Percentiles rank a stretch among this genome's conserved stretches.
These are phyloP conservation scores for Eupristina koningsbergeri DNA, from an alignment of 1,140 invertebrate species.

Conservation along the genomic window DNA sequence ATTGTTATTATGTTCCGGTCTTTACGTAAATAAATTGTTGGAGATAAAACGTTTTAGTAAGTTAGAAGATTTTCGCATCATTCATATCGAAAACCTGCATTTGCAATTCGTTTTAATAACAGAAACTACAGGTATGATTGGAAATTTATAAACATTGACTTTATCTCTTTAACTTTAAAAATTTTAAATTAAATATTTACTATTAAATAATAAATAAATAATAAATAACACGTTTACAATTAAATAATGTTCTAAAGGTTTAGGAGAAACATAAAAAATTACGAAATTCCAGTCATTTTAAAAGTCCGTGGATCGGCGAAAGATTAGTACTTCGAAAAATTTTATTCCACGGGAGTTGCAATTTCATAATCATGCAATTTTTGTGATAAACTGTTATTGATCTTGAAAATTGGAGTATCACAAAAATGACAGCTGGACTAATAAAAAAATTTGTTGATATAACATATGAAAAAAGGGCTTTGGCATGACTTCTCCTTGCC, in stretches of 20 bases:
- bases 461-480: too few species aligned
- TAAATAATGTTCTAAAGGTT: not conserved
- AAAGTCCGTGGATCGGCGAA: not conserved
- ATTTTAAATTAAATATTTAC: too few species aligned
- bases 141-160: not conserved
- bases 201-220: too few species aligned
- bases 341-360: not conserved
- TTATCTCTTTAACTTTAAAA: too few species aligned
- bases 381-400: slow-evolving; percentile 5
- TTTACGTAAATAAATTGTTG: not conserved
- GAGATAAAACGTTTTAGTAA: not conserved
- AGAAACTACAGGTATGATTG: not conserved
- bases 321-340: not conserved
- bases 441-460: too few species aligned
- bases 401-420: not conserved
- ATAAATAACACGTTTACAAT: too few species aligned
- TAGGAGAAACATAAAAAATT: not conserved
- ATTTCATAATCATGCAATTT: not conserved
- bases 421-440: not conserved
- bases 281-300: not conserved
- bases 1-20: not conserved
- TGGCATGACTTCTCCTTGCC: too few species aligned
- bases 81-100: too few species aligned
- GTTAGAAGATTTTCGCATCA: not conserved
- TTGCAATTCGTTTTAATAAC: not conserved